Evolutionary conservation across 1,140 invertebrate genomes (phyloP), one percentile per base, ranked within the genome.

Genomic region (Drosophila dunni): DNA sequence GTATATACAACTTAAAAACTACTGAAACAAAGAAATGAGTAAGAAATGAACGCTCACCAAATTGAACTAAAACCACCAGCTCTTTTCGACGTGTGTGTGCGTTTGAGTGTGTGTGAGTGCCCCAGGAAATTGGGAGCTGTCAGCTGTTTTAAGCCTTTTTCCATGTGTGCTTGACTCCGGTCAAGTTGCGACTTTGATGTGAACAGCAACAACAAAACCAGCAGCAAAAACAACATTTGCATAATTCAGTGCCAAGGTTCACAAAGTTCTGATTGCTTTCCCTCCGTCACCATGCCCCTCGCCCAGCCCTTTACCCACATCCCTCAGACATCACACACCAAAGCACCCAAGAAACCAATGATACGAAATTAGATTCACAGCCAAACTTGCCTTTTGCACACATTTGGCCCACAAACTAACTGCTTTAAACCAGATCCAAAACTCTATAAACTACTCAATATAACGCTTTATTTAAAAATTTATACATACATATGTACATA

Each of bases 211-310:
- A 42, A 29, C 48, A 29, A 50, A 10, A 15, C 3, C n/a, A 34
- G 34, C 42, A 70, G 5, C 33, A 67, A 13, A 46, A 29, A 29
- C 20, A 63, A 50, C 50, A 69, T 75, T 75, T 62, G 53, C 72
- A 69, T 69, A 63, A 69, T 69, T 57, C 53, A 57, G 48, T 56
- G 63, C 17, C 40, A 61, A 46, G 24, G 36, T 33, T 9, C 51
- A 48, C 65, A 62, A 50, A 60, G 63, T 73, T 64, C 56, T 67
- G 70, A 73, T 73, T 73, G 65, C 63, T 61, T 67, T 61, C n/a
- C 29, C 56, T 20, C 17, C 20, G 34, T 13, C 40, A 36, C 13
- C 1, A 11, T 38, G 29, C 9, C 5, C 7, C 38, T 57, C 34
- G 2, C 3, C 33, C 34, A 8, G 2, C 13, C 33, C 1, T 1